Conservation (phyloP, 2,888 invertebrate genomes). For the Teinopalpus imperialis region DNA sequence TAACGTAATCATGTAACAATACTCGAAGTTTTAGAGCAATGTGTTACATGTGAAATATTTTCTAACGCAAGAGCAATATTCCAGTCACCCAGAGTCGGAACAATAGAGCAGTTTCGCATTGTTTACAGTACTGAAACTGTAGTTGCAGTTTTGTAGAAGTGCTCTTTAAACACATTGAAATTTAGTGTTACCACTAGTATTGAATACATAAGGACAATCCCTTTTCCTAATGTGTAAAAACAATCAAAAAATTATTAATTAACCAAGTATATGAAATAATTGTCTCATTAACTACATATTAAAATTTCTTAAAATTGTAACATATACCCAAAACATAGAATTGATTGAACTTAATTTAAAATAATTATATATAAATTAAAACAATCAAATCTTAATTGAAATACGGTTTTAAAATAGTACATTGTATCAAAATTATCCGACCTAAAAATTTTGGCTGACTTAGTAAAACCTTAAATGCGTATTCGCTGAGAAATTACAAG, state of each 20-base stretch:
- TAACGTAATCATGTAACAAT: background rate
- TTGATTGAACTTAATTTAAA: too few relatives aligned
- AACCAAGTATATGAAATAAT: too few relatives aligned
- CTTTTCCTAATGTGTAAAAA: background rate
- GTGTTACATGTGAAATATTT: conserved; percentile 6
- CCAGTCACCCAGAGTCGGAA: conserved; percentile 18
- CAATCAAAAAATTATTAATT: too few relatives aligned
- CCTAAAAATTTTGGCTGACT: conserved; percentile 17
- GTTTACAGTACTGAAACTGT: conserved; percentile 11
- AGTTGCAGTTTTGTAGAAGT: conserved; percentile 10
- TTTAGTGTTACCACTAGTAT: conserved; percentile 3
- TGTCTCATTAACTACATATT: too few relatives aligned
- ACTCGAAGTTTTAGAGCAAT: conserved; percentile 1
- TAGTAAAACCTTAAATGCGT: conserved; percentile 25
- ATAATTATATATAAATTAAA: too few relatives aligned
- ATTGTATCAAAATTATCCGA: conserved; percentile 9
- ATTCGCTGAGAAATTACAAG: conserved; percentile 55
- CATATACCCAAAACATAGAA: too few relatives aligned
- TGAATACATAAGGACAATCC: background rate
- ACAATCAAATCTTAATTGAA: too few relatives aligned
- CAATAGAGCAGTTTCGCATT: conserved; percentile 22
- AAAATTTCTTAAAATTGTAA: too few relatives aligned
- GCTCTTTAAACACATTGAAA: conserved; percentile 15
- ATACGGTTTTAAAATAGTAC: too few relatives aligned
- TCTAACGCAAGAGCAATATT: conserved; percentile 3